These are phyloP conservation scores for Lipophrys pholis DNA, from an alignment of 2,113 vertebrate genomes.

Conservation along the genomic window DNA sequence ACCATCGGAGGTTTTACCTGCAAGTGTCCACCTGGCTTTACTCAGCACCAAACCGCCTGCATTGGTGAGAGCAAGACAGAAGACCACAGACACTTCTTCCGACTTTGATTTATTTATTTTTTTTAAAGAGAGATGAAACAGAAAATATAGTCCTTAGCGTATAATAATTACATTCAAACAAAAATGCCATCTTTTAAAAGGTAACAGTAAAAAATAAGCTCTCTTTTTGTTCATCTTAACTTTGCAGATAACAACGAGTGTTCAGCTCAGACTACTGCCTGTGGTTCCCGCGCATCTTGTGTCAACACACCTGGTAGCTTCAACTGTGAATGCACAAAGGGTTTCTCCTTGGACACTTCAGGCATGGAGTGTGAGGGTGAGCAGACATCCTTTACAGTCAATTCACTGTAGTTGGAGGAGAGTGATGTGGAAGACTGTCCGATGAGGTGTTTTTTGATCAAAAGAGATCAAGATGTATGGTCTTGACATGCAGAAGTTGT, in stretches of 20 bases:
- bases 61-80: constrained; percentile 84
- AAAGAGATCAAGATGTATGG: too few relatives aligned
- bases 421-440: neutral
- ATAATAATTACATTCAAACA: neutral
- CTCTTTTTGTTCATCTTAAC: neutral
- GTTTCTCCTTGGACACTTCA: constrained; percentile 88
- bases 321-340: constrained; percentile 92
- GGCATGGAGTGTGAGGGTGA: constrained; percentile 91
- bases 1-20: constrained; percentile 92
- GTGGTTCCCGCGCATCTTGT: constrained; percentile 87
- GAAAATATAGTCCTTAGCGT: neutral
- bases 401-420: neutral
- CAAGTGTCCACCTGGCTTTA: constrained; percentile 93
- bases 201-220: too few relatives aligned
- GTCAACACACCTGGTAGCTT: constrained; percentile 92
- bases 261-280: constrained; percentile 81
- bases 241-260: constrained; percentile 92
- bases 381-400: neutral
- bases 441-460: too few relatives aligned
- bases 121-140: neutral
- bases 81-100: neutral
- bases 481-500: too few relatives aligned
- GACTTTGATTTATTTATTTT: too few relatives aligned
- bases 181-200: neutral
- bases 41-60: constrained; percentile 92